Base-by-base conservation (phyloP, 1,140 invertebrate species). In the Ceratosolen solmsi region DNA sequence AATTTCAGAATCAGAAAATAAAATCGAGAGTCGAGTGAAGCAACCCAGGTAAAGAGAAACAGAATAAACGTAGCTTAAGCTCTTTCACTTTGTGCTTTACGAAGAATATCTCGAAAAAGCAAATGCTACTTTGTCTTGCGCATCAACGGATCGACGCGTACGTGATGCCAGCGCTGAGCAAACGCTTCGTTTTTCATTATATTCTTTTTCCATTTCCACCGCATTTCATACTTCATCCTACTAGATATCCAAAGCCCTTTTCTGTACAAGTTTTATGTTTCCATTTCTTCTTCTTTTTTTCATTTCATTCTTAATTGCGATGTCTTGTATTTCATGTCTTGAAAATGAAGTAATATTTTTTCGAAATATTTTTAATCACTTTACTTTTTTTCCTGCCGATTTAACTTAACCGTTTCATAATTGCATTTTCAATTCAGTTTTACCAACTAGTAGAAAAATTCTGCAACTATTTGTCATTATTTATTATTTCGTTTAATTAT, bases 101-200 rank as follows among this genome's bases (percentile, higher is more conserved):
- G 68, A 70, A n/a, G n/a, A n/a, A n/a, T 30, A 15, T 27, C 20
- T 56, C 72, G 27, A 74, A 36, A 74, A 58, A 74, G 15, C 7
- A 70, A 70, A 58, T 3, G 13, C 3, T 65, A 2, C 56, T 25
- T 25, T 15, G 7, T 51, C 51, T 56, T 38, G 30, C 72, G 22
- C 51, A 36, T 74, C 72, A 22, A 70, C 38, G 38, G 68, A 46
- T 46, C 68, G 38, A 70, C 38, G 68, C 68, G 38, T 46, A 46
- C 68, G 41, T 70, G 68, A 46, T 70, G 11, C 22, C 38, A 15
- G 38, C 22, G 22, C 36, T 8, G 38, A 46, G 68, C 25, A 38
- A 58, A 58, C 36, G 36, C 36, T 27, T 60, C 56, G 36, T 56
- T 76, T 76, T 63, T 76, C 73, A 76, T 76, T 76, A 60, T 76